Percentiles rank a stretch among this genome's conserved stretches.
Conservation (phyloP, 2,113 vertebrate species). For the Lucifuga dentata region DNA sequence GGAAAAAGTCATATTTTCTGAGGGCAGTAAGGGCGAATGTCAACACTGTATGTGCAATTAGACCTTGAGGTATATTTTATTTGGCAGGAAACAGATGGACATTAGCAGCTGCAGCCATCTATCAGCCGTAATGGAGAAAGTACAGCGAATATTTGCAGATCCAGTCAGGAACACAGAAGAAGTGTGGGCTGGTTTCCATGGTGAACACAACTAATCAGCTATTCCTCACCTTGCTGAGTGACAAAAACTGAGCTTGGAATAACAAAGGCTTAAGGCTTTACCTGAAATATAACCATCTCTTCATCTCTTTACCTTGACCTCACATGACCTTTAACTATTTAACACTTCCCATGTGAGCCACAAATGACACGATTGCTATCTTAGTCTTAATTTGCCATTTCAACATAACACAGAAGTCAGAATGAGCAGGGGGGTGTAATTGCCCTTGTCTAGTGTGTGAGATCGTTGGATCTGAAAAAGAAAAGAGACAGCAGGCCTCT, state of each 20-base stretch:
- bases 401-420: constrained; percentile 45
- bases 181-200: constrained; percentile 63
- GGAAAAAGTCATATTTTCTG: not conserved
- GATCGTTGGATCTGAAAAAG: constrained; percentile 51
- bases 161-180: constrained; percentile 20
- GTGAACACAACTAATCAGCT: constrained; percentile 53
- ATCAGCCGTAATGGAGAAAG: constrained; percentile 25
- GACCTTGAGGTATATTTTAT: constrained; percentile 16
- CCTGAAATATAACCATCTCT: constrained; percentile 32
- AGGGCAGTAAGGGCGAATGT: constrained; percentile 24
- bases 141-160: not conserved
- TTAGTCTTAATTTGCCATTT: constrained; percentile 54
- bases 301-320: constrained; percentile 47
- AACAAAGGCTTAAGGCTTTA: constrained; percentile 2
- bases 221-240: constrained; percentile 48
- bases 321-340: constrained; percentile 17
- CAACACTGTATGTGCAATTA: constrained; percentile 41
- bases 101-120: constrained; percentile 36
- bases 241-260: constrained; percentile 30
- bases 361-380: constrained; percentile 55
- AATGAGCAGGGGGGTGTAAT: constrained; percentile 50
- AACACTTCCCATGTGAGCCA: constrained; percentile 26
- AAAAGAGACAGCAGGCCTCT: constrained; percentile 55
- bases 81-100: constrained; percentile 54
- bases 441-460: constrained; percentile 52